Evolutionary conservation across 2,113 vertebrate genomes (phyloP), one percentile per base, ranked within the genome.

Genomic region (Orthonyx spaldingii): DNA sequence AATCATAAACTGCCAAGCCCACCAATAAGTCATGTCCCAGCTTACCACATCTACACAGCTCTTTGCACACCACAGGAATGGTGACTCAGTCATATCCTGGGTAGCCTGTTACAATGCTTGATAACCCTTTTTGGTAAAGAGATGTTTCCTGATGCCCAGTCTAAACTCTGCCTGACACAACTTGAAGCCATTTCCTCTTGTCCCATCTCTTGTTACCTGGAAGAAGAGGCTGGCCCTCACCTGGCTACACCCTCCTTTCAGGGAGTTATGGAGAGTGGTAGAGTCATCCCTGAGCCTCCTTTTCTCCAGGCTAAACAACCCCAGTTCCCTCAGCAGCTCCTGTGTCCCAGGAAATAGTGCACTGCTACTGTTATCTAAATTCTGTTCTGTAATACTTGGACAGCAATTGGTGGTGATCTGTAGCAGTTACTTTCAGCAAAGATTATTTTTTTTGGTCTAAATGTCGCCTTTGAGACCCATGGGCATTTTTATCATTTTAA

Each of bases 1-100:
- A 57, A 2, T 22, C 0, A 0, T n/a, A 3, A n/a, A 47, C 32
- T 61, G 2, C n/a, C 3, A 60, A 46, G 28, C 37, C 44, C 26
- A 32, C 60, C 49, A 46, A 2, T 72, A 35, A 65, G 28, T 44
- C 16, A 8, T 33, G 30, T 70, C 27, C 16, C 23, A 32, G 13
- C 7, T 2, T 3, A 6, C 17, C 12, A 10, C 1, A 0, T 52
- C 21, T 60, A 4, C 8, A 11, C 2, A 2, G 37, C 23, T 50
- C 39, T 74, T 52, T 24, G 69, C 28, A 46, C 13, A 41, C 24
- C 16, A 20, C 46, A 30, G 6, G 33, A 5, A 7, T 26, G 20
- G 23, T 30, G 19, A 5, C 28, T 44, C 52, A 37, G 5, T 37
- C 16, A 13, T 33, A 16, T 77, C 28, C 24, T 78, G 22, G 3